phyloP scores from a whole-genome alignment of 2,113 vertebrate genomes.

The Crypturellus undulatus region DNA sequence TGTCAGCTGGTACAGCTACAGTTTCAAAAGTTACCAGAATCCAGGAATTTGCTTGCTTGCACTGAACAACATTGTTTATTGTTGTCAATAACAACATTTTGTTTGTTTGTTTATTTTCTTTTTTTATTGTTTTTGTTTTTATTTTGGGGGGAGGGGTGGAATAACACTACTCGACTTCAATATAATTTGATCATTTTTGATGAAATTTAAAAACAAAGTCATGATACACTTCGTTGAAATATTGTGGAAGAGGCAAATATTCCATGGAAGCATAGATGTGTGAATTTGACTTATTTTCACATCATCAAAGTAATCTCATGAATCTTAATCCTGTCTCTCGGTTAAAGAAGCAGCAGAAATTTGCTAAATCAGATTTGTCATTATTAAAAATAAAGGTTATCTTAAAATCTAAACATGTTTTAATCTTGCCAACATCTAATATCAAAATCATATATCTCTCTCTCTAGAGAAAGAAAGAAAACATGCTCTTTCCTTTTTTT shows the following conservation, averaged over 20 bases:
- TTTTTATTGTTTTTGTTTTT: neutral
- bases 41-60: neutral
- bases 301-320: neutral
- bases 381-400: constrained; percentile 12
- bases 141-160: fast-evolving
- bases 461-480: neutral
- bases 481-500: neutral
- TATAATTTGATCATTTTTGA: neutral
- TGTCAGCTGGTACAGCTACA: neutral
- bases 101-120: neutral
- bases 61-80: neutral
- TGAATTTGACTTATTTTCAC: neutral
- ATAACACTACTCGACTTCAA: neutral
- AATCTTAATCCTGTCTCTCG: neutral
- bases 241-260: neutral
- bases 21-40: neutral
- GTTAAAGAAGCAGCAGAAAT: constrained; percentile 22
- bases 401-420: constrained; percentile 12
- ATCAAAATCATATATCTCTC: neutral
- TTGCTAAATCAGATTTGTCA: constrained; percentile 5
- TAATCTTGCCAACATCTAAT: neutral
- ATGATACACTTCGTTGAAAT: neutral
- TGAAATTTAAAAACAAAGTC: neutral
- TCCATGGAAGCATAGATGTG: neutral
- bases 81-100: neutral